Conservation (phyloP, 1,140 invertebrate genomes). For the Holotrichia oblita region DNA sequence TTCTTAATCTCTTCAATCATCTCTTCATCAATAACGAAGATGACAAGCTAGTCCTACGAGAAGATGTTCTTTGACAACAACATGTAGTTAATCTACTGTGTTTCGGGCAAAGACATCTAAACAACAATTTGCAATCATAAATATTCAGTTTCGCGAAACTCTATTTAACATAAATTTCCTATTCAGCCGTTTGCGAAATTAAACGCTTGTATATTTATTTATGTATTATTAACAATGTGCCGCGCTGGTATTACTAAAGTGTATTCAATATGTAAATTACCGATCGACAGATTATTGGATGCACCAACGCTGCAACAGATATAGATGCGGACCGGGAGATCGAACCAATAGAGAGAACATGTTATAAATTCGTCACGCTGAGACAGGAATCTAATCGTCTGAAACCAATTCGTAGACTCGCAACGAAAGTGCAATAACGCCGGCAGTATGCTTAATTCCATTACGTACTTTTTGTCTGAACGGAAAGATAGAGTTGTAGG, state of each 20-base stretch:
- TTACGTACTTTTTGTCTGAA: neutral
- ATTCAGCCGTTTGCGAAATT: constrained; percentile 15
- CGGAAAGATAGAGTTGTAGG: neutral
- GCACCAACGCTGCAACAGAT: neutral
- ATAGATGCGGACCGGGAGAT: neutral
- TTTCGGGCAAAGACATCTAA: neutral
- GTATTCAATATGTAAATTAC: constrained; percentile 11
- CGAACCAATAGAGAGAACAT: neutral
- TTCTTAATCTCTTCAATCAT: too few species aligned
- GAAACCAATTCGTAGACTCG: constrained; percentile 17
- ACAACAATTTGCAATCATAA: constrained; percentile 21
- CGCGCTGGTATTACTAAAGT: constrained; percentile 5
- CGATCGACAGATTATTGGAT: neutral
- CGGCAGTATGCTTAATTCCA: neutral
- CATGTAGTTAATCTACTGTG: neutral
- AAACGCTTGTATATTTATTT: constrained; percentile 16
- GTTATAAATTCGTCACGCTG: constrained; percentile 33
- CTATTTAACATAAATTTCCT: constrained; percentile 28
- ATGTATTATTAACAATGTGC: constrained; percentile 20
- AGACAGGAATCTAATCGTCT: constrained; percentile 29
- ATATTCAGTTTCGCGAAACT: neutral
- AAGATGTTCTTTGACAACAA: neutral
- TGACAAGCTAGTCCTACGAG: constrained; percentile 1
- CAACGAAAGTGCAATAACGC: constrained; percentile 18
- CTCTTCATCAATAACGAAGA: too few species aligned